Evolutionary conservation across 2,888 invertebrate genomes (phyloP).

Genomic region (Coelopa pilipes): DNA sequence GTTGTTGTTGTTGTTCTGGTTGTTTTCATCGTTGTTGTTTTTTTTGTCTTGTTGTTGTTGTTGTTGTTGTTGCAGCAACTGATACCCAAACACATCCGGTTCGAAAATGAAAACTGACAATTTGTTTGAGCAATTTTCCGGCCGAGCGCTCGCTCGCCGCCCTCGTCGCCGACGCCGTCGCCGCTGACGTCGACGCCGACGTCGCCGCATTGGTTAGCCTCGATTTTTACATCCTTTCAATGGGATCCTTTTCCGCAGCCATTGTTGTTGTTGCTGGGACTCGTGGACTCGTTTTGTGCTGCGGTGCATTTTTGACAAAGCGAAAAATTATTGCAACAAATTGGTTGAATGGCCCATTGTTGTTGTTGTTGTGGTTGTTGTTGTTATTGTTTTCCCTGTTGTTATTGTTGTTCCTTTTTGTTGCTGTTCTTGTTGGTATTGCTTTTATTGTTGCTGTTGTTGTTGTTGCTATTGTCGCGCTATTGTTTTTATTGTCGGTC

Average conservation of each 20-base stretch:
- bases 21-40: no score
- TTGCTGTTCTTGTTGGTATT: no score
- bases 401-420: no score
- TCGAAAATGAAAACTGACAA: conserved; percentile 54
- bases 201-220: conserved; percentile 21
- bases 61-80: conserved; percentile 48
- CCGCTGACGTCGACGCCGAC: background rate
- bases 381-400: no score
- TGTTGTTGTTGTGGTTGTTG: no score
- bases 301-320: conserved; percentile 46
- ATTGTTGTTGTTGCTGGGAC: conserved; percentile 6
- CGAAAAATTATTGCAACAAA: conserved; percentile 47
- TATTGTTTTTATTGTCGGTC: no score
- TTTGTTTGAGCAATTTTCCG: conserved; percentile 54
- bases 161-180: background rate
- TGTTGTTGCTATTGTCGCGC: no score
- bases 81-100: conserved; percentile 57
- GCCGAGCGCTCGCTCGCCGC: conserved; percentile 42
- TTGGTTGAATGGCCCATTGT: conserved; percentile 42
- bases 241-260: conserved; percentile 4
- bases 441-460: no score
- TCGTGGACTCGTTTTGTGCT: conserved; percentile 39
- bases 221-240: conserved; percentile 19
- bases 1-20: no score
- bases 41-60: background rate